Conservation (phyloP, 2,113 vertebrate species). For the Galeopterus variegatus region DNA sequence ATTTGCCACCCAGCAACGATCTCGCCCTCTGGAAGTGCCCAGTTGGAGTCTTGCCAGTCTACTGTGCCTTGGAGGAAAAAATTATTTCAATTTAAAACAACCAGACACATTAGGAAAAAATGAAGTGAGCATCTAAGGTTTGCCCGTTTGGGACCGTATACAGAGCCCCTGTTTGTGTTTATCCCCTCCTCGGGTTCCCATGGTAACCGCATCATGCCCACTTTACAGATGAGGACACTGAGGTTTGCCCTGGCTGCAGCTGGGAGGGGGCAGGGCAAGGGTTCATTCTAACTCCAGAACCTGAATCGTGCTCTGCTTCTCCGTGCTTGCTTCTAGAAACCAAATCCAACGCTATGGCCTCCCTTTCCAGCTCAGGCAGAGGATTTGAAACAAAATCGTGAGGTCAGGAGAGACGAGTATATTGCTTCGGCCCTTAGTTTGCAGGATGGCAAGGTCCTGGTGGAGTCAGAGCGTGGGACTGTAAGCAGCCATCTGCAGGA, state of each 20-base stretch:
- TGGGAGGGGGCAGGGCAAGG: not conserved
- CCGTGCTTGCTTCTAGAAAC: no score
- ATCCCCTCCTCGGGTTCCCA: not conserved
- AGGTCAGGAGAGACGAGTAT: not conserved
- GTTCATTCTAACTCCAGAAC: not conserved
- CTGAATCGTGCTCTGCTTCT: accelerated
- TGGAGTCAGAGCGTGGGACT: no score
- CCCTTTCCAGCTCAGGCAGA: not conserved
- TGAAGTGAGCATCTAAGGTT: not conserved
- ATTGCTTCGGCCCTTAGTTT: not conserved
- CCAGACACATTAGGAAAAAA: not conserved
- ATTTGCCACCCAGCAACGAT: not conserved
- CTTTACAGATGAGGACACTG: not conserved
- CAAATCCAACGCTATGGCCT: accelerated
- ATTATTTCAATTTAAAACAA: not conserved
- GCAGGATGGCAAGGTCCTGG: not conserved
- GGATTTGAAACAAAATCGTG: not conserved
- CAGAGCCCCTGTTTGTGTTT: accelerated
- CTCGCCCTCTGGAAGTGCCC: not conserved
- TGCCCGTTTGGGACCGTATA: not conserved
- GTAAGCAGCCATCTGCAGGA: not conserved
- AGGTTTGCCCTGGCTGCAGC: not conserved
- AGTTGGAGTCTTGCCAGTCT: not conserved
- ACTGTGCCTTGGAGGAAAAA: not conserved
- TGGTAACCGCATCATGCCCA: accelerated